Percentiles rank a stretch among this genome's conserved stretches.
Conservation (phyloP, 23 tunicate genomes). For the Aplidium turbinatum region DNA sequence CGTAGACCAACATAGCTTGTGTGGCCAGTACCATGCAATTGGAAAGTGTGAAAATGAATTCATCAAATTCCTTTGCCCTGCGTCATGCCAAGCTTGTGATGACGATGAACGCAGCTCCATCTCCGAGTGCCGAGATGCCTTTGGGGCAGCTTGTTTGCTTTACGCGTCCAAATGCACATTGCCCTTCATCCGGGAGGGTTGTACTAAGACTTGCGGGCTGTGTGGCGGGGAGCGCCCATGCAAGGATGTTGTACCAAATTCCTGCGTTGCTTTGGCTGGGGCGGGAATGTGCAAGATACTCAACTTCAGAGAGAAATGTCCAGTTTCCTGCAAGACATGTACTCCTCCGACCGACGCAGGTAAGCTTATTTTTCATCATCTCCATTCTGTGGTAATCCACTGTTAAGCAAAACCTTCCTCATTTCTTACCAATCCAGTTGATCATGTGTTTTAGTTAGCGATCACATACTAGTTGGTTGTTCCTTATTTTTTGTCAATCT, state of each 20-base stretch:
- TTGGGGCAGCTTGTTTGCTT: slow-evolving; percentile 16
- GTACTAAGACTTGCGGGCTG: slow-evolving; percentile 39
- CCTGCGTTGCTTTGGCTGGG: not conserved
- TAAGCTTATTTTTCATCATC: too few species aligned
- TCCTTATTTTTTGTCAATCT: not conserved
- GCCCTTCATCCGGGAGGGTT: slow-evolving; percentile 5
- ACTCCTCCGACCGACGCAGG: not conserved
- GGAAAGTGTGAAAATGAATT: slow-evolving; percentile 43
- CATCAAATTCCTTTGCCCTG: slow-evolving; percentile 41
- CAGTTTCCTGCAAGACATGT: slow-evolving; percentile 57
- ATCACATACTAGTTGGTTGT: not conserved
- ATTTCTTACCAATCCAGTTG: not conserved
- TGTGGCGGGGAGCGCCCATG: slow-evolving; percentile 5
- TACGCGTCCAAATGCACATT: slow-evolving; percentile 25
- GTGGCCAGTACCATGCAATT: slow-evolving; percentile 29
- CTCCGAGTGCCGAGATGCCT: slow-evolving; percentile 26
- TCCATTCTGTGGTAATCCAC: too few species aligned
- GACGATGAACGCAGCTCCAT: not conserved
- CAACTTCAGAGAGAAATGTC: slow-evolving; percentile 17
- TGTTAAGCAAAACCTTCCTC: too few species aligned
- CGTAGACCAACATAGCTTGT: slow-evolving; percentile 30
- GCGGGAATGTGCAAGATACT: slow-evolving; percentile 23
- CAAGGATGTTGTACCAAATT: slow-evolving; percentile 9
- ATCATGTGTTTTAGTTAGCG: not conserved
- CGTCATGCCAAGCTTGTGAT: slow-evolving; percentile 58